Evolutionary conservation across 2,797 vertebrate species (phyloP).

Genomic region (Chelmon rostratus): DNA sequence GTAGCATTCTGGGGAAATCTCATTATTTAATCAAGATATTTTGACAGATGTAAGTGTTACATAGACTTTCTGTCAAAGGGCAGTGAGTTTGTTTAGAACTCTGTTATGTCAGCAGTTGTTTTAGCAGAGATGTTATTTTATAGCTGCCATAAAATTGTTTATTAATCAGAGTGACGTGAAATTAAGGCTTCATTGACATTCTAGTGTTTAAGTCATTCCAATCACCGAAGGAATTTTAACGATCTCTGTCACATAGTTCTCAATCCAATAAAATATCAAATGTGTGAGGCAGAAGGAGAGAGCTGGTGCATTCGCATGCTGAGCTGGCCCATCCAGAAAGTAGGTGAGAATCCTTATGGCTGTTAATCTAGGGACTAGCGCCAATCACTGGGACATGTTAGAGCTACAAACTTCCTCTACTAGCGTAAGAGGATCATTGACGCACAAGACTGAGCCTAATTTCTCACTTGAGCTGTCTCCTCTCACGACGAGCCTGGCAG

Average conservation of each 20-base stretch:
- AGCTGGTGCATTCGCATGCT: constrained; percentile 5
- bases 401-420: constrained; percentile 40
- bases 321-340: constrained; percentile 45
- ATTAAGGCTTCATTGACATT: constrained; percentile 67
- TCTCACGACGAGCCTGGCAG: constrained; percentile 36
- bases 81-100: constrained; percentile 43
- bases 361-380: constrained; percentile 55
- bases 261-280: constrained; percentile 63
- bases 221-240: constrained; percentile 74
- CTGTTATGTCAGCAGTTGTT: constrained; percentile 28
- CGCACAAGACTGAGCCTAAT: constrained; percentile 34
- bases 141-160: constrained; percentile 60
- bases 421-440: constrained; percentile 58
- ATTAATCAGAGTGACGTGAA: constrained; percentile 65
- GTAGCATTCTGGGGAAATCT: not conserved
- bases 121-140: constrained; percentile 61
- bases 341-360: constrained; percentile 53
- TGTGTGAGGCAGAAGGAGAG: constrained; percentile 50
- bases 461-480: constrained; percentile 38
- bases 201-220: constrained; percentile 71
- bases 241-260: constrained; percentile 72
- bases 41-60: not conserved
- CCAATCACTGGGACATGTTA: constrained; percentile 46
- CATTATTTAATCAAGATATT: constrained; percentile 2
- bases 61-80: constrained; percentile 21